Percentiles rank a stretch among this genome's conserved stretches.
Conservation (phyloP, 2,113 vertebrate genomes). For the Thalassarche chlororhynchos region DNA sequence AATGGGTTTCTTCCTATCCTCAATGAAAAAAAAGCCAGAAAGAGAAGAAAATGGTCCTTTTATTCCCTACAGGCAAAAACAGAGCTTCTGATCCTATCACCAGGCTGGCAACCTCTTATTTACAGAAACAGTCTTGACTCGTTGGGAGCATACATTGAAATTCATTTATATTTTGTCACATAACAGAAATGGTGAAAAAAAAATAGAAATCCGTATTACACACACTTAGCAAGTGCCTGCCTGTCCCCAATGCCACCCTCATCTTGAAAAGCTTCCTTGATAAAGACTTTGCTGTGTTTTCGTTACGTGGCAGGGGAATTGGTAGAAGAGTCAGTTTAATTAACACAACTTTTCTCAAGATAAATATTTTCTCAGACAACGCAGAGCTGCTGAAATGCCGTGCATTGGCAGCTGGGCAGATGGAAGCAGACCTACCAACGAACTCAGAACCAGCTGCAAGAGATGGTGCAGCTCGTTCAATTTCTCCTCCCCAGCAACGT, state of each 20-base stretch:
- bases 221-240: not conserved
- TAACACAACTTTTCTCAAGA: not conserved
- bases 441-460: not conserved
- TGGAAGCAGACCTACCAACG: not conserved
- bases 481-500: not conserved
- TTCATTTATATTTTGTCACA: not conserved
- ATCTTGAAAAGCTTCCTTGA: not conserved
- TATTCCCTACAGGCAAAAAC: not conserved
- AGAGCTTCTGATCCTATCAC: not conserved
- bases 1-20: not conserved
- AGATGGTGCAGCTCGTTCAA: not conserved
- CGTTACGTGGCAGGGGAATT: rapidly evolving
- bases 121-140: not conserved
- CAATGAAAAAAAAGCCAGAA: not conserved
- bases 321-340: not conserved
- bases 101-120: not conserved
- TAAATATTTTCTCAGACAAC: not conserved
- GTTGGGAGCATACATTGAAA: not conserved
- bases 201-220: rapidly evolving
- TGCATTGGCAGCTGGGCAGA: not conserved
- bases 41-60: not conserved
- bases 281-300: not conserved
- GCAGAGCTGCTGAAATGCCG: not conserved
- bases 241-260: not conserved
- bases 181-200: not conserved